phyloP scores from a whole-genome alignment of 2,888 invertebrate species.

The Aelia acuminata region DNA sequence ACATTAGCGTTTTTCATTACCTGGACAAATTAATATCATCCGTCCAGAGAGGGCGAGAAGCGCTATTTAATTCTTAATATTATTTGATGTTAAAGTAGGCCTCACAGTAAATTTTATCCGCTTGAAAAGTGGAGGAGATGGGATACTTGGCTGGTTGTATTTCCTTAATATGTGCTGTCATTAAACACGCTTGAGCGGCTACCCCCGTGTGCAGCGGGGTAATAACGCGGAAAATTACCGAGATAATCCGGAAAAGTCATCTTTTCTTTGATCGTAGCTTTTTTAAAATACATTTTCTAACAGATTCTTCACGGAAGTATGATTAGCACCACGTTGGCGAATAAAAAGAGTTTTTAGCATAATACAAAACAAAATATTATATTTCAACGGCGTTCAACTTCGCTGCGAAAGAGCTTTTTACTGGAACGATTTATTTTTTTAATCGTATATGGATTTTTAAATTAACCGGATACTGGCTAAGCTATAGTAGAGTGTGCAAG shows the following conservation, averaged over 20 bases:
- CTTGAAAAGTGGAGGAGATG: not conserved
- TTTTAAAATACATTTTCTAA: not conserved
- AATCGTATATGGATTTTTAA: too few species aligned
- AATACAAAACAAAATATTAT: too few species aligned
- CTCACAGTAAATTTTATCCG: slow-evolving; percentile 13
- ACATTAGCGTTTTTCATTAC: too few species aligned
- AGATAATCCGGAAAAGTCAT: slow-evolving; percentile 23
- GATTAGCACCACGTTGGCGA: not conserved
- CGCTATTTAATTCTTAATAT: not conserved
- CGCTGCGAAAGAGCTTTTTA: too few species aligned
- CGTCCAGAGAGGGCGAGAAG: too few species aligned
- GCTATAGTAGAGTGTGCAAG: too few species aligned
- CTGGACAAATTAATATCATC: too few species aligned
- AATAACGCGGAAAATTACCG: slow-evolving; percentile 23
- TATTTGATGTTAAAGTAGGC: slow-evolving; percentile 1
- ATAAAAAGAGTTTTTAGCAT: not conserved
- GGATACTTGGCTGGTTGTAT: slow-evolving; percentile 16
- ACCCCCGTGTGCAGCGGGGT: slow-evolving; percentile 1
- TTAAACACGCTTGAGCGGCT: not conserved
- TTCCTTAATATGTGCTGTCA: slow-evolving; percentile 29
- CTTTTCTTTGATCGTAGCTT: slow-evolving; percentile 6
- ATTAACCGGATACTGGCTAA: too few species aligned
- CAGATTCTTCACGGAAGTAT: not conserved
- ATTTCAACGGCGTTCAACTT: too few species aligned
- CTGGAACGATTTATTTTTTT: too few species aligned